Base-by-base conservation (phyloP, 2,113 vertebrate genomes). In the Thamnaconus septentrionalis region DNA sequence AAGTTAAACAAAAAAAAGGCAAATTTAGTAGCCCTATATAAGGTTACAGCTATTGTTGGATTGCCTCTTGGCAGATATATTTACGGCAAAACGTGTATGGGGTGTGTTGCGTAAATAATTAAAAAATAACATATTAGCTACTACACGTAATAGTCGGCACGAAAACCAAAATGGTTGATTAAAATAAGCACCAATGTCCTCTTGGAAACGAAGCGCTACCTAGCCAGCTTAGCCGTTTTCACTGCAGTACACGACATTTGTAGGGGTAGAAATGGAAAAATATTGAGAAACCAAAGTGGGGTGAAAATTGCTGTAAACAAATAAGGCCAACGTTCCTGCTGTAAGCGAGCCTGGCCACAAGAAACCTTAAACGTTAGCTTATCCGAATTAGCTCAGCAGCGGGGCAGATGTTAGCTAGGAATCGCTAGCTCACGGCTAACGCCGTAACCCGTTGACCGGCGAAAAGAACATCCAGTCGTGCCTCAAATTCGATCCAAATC, bases 371-470 rank as follows among this genome's bases (percentile, higher is more conserved):
- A 56, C 10, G 41, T n/a, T 70, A 71, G 78, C 76, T 76, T 45
- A 43, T 42, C 56, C 12, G 48, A 53, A 61, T 50, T 81, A 82
- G 85, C 85, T 50, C 61, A 56, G 63, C 52, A 53, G 64, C 65
- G 39, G 80, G 74, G n/a, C 42, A 66, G 54, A 79, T 47, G 48
- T 45, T 70, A 76, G 78, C 58, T 56, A 42, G 9, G 51, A 18
- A 12, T 12, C 7, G 70, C 73, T 71, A 74, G 59, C 59, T 31
- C 40, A 45, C 42, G 9, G 48, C 61, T 40, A 51, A 60, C 45
- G 53, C 12, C 31, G n/a, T 45, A 46, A 8, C 5, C 6, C 0
- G 4, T 7, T 7, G 42, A 8, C 51, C 43, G 11, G 3, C 49
- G 8, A 4, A 49, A 41, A 9, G 6, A 31, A 5, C 45, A 9